A percentile compares a stretch with the other conserved stretches of the same genome.
phyloP scores from a whole-genome alignment of 2,888 invertebrate species.

The Frankliniella fusca region DNA sequence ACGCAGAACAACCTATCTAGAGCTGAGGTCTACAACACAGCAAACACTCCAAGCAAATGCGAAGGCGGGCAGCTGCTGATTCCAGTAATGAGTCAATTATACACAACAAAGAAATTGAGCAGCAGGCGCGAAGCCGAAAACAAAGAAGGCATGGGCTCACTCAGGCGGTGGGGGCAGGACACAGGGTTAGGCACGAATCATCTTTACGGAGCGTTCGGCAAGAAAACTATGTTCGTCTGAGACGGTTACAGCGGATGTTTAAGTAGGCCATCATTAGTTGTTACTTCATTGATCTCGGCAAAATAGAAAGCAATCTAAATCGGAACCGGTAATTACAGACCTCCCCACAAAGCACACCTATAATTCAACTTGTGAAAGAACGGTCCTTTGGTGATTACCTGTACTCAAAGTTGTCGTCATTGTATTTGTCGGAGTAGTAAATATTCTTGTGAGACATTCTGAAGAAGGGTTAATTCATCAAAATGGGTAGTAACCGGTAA shows the following conservation, averaged over 20 bases:
- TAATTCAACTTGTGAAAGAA: too few species aligned
- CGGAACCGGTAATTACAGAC: not conserved
- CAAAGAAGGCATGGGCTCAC: not conserved
- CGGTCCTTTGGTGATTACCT: conserved; percentile 56
- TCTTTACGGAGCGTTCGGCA: too few species aligned
- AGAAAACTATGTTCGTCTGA: not conserved
- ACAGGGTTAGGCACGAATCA: not conserved
- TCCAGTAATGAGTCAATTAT: too few species aligned
- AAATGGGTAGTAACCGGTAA: not conserved
- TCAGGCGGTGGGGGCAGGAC: too few species aligned
- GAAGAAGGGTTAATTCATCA: not conserved
- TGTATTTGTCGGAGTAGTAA: conserved; percentile 91
- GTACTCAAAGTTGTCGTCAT: conserved; percentile 86
- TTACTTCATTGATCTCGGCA: too few species aligned
- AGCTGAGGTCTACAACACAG: not conserved
- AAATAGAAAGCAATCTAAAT: not conserved
- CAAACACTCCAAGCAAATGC: not conserved
- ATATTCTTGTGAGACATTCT: conserved; percentile 58
- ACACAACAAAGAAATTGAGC: too few species aligned
- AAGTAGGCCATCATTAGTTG: too few species aligned
- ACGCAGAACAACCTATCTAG: not conserved
- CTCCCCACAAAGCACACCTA: too few species aligned
- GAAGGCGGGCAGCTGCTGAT: not conserved
- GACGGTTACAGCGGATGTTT: too few species aligned
- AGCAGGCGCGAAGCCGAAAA: not conserved